phyloP scores from a whole-genome alignment of 2,797 vertebrate species.

The Euphonia xanthogaster region DNA sequence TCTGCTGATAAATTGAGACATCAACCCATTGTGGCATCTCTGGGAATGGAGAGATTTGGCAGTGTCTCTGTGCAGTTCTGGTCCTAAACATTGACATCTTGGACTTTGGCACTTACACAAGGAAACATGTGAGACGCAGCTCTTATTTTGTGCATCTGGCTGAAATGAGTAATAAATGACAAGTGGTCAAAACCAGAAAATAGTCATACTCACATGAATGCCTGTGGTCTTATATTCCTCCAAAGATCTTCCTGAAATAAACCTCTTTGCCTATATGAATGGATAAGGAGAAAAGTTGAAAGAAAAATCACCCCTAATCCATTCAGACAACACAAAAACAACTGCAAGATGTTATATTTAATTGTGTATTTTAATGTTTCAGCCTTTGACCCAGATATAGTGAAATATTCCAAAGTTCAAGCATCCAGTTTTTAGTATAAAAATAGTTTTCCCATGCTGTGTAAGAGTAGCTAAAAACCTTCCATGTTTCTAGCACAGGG shows the following conservation, averaged over 20 bases:
- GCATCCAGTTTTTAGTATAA: neutral
- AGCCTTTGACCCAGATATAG: neutral
- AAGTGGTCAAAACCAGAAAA: neutral
- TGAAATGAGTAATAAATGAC: neutral
- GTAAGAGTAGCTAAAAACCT: neutral
- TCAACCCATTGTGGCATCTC: neutral
- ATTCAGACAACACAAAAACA: neutral
- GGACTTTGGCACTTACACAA: neutral
- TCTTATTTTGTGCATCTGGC: neutral
- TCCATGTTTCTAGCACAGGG: neutral
- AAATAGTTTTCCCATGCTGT: neutral
- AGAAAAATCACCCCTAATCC: neutral
- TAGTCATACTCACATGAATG: neutral
- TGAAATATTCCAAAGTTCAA: neutral
- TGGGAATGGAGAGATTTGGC: neutral
- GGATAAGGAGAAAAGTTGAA: neutral
- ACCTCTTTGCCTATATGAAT: neutral
- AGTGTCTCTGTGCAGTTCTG: neutral
- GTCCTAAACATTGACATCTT: neutral
- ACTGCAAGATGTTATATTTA: neutral
- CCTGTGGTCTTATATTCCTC: neutral
- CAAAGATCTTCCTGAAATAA: neutral
- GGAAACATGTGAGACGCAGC: neutral
- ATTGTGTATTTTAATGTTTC: neutral
- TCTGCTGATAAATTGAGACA: neutral